Percentiles rank a stretch among this genome's conserved stretches.
These are phyloP conservation scores for Erannis defoliaria DNA, from an alignment of 2,888 invertebrate species.

Conservation along the genomic window DNA sequence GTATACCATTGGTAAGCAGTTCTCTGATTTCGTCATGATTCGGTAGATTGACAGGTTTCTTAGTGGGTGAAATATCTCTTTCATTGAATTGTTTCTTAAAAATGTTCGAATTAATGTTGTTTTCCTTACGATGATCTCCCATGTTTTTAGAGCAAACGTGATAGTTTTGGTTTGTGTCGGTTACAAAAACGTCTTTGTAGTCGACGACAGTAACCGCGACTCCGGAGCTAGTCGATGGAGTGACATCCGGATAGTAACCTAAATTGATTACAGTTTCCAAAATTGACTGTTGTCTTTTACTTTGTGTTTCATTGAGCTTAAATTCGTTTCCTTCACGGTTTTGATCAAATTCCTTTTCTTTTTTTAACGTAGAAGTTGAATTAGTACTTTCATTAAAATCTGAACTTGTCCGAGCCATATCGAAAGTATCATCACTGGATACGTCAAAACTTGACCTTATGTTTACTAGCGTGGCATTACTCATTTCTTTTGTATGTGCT, in stretches of 20 bases:
- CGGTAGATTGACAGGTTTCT: constrained; percentile 58
- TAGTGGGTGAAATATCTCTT: constrained; percentile 41
- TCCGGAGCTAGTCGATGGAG: constrained; percentile 50
- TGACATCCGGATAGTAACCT: constrained; percentile 54
- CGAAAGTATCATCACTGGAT: constrained; percentile 50
- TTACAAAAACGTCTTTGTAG: constrained; percentile 47
- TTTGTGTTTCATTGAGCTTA: constrained; percentile 1
- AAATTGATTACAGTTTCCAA: constrained; percentile 58
- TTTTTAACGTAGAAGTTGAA: constrained; percentile 50
- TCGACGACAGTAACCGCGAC: constrained; percentile 34
- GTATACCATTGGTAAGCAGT: constrained; percentile 51
- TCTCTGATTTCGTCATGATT: constrained; percentile 58
- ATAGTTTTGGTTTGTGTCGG: constrained; percentile 41
- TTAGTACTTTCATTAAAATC: constrained; percentile 50
- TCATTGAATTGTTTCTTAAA: constrained; percentile 53
- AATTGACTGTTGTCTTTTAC: constrained; percentile 40
- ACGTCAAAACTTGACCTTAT: constrained; percentile 31
- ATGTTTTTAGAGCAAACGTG: constrained; percentile 40
- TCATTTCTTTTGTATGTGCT: constrained; percentile 36
- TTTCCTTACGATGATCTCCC: constrained; percentile 42
- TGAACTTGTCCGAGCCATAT: constrained; percentile 56
- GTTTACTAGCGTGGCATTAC: constrained; percentile 47
- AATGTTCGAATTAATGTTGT: constrained; percentile 46
- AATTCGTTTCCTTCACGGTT: background rate
- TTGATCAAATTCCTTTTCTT: constrained; percentile 4